A percentile compares a stretch with the other conserved stretches of the same genome.
Conservation (phyloP, 2,888 invertebrate species). For the Dyspetes luteomarginatus region DNA sequence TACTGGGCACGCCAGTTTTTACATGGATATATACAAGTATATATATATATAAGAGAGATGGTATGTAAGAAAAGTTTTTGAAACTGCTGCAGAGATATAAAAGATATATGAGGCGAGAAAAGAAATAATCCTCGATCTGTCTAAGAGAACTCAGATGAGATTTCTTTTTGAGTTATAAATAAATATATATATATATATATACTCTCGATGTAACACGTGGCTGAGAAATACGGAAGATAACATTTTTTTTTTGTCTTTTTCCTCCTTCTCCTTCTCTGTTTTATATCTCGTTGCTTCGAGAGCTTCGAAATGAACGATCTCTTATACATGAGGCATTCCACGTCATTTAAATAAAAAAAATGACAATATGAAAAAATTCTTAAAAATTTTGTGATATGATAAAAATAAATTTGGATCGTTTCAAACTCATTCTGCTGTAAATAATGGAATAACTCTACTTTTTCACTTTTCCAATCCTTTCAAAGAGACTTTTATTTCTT, state of each 20-base stretch:
- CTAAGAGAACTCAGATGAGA: neutral
- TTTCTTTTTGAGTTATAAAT: neutral
- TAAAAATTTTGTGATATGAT: no score
- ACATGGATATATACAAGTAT: neutral
- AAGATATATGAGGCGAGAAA: neutral
- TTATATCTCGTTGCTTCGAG: neutral
- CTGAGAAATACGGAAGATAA: neutral
- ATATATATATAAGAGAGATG: neutral
- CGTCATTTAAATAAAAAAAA: no score
- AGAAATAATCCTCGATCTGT: neutral
- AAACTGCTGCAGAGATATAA: neutral
- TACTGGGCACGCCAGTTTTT: neutral
- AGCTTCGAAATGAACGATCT: neutral
- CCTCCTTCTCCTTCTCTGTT: no score
- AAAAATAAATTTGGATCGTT: no score
- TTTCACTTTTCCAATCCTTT: no score
- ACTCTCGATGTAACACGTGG: neutral
- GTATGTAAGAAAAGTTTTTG: neutral
- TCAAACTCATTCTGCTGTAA: no score
- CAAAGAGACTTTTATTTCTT: no score
- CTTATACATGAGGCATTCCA: neutral
- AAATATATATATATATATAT: no score
- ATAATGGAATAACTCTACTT: no score
- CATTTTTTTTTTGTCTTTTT: neutral
- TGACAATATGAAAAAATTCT: no score